phyloP scores from a whole-genome alignment of 2,888 invertebrate species.

The Diloba caeruleocephala region DNA sequence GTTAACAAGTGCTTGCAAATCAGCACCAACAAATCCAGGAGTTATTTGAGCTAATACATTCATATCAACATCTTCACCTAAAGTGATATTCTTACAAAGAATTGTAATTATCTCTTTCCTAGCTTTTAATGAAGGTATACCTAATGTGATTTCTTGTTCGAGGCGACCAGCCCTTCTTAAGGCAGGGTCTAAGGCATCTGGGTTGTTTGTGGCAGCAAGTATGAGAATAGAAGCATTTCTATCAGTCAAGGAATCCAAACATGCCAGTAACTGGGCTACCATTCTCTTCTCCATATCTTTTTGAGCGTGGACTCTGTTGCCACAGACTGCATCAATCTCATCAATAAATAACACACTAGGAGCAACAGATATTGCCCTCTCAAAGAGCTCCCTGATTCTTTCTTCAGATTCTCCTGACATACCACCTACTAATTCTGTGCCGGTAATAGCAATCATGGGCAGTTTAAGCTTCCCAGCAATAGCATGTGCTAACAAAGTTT shows the following conservation, averaged over 20 bases:
- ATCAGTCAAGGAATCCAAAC: constrained; percentile 93
- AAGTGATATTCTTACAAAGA: constrained; percentile 92
- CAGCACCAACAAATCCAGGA: constrained; percentile 99
- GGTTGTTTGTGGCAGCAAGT: constrained; percentile 98
- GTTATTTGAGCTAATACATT: constrained; percentile 94
- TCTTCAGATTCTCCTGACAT: constrained; percentile 99
- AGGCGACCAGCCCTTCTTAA: constrained; percentile 97
- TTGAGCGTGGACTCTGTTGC: constrained; percentile 96
- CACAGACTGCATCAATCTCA: constrained; percentile 98
- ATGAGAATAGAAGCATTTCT: constrained; percentile 92
- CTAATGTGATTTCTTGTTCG: constrained; percentile 97
- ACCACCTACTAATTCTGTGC: constrained; percentile 97
- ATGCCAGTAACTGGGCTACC: constrained; percentile 96
- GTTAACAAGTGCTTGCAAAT: constrained; percentile 95
- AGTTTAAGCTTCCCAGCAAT: constrained; percentile 96
- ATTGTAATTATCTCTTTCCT: constrained; percentile 93
- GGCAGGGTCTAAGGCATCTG: constrained; percentile 97
- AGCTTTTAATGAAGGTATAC: constrained; percentile 96
- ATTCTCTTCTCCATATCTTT: constrained; percentile 99
- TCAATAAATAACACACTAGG: constrained; percentile 98
- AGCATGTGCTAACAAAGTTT: constrained; percentile 94
- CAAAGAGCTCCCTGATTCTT: constrained; percentile 96
- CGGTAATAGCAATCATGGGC: constrained; percentile 95
- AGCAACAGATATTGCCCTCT: constrained; percentile 92
- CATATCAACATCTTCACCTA: constrained; percentile 92